Base-by-base conservation (phyloP, 92 coral and sea anemone species). In the Ricordea florida region DNA sequence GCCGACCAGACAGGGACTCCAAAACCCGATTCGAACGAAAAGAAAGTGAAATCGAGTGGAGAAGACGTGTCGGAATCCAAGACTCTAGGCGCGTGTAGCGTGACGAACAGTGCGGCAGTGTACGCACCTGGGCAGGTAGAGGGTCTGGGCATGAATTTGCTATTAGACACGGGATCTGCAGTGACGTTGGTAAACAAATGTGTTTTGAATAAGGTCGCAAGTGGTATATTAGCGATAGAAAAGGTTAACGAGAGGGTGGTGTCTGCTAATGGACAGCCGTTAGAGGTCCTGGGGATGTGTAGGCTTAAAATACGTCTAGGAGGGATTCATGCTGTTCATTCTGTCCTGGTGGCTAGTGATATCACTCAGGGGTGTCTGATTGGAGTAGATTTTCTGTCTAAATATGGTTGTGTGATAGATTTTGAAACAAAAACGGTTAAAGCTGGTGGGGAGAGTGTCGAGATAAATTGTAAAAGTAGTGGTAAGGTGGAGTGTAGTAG, bases 341-440 rank as follows among this genome's bases (percentile, higher is more conserved):
- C 30, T 4, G 87, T 81, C 30, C 49, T 81, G 37, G 75, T 61
- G 7, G 68, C 87, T 21, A 48, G 28, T 15, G 87, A 72, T 27
- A 28, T 72, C 25, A 59, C 81, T 0, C 87, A 73, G 36, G 75
- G 56, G 23, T 60, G 82, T 72, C 42, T 73, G 14, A 5, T 61
- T 16, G 87, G 87, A 3, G 57, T 40, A 1, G 81, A 81, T 56
- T 81, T 72, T 37, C 67, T 81, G 27, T 58, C 27, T n/a, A 52
- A 60, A 5, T 25, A 32, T 22, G 31, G 25, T 11, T 81, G 69
- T 22, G 32, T 23, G 5, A 69, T 79, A 14, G 66, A 69, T n/a
- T n/a, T n/a, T n/a, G n/a, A n/a, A n/a, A n/a, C n/a, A n/a, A n/a
- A n/a, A n/a, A n/a, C n/a, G n/a, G n/a, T n/a, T n/a, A n/a, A n/a